Conservation (phyloP, 2,113 vertebrate species). For the Panthera tigris region DNA sequence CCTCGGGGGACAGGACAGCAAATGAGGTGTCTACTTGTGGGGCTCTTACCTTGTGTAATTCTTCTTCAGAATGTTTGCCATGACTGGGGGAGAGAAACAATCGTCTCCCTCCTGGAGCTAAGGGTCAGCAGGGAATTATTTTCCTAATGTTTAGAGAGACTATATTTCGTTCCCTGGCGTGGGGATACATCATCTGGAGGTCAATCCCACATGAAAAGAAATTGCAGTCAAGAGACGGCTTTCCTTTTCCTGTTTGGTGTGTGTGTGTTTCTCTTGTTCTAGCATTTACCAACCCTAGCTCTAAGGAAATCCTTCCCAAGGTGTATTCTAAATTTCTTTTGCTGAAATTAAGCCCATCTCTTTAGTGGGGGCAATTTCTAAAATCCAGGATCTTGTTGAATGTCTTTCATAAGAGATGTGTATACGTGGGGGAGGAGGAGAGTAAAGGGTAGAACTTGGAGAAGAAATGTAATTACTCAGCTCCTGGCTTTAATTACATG, state of each 20-base stretch:
- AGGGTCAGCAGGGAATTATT: background rate
- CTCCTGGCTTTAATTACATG: conserved; percentile 69
- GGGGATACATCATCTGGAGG: background rate
- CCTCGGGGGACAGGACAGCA: background rate
- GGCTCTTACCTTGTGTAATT: background rate
- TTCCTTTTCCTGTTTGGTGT: background rate
- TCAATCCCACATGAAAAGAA: background rate
- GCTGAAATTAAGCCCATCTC: conserved; percentile 53
- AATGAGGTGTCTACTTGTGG: background rate
- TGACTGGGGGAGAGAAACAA: background rate
- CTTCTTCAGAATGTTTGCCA: background rate
- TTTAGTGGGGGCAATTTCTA: conserved; percentile 55
- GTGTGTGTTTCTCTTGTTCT: background rate
- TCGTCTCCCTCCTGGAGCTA: background rate
- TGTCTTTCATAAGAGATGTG: conserved; percentile 43
- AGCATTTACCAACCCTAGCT: background rate
- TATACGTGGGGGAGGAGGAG: background rate
- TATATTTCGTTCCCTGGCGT: background rate
- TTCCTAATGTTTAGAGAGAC: conserved; percentile 27
- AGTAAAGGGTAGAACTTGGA: background rate
- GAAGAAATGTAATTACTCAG: conserved; percentile 36
- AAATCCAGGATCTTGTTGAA: conserved; percentile 40
- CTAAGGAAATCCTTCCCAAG: conserved; percentile 53
- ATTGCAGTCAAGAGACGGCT: background rate
- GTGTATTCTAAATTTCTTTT: conserved; percentile 46